A percentile compares a stretch with the other conserved stretches of the same genome.
phyloP scores from a whole-genome alignment of 2,113 vertebrate genomes.

The Mormyrus lacerda region DNA sequence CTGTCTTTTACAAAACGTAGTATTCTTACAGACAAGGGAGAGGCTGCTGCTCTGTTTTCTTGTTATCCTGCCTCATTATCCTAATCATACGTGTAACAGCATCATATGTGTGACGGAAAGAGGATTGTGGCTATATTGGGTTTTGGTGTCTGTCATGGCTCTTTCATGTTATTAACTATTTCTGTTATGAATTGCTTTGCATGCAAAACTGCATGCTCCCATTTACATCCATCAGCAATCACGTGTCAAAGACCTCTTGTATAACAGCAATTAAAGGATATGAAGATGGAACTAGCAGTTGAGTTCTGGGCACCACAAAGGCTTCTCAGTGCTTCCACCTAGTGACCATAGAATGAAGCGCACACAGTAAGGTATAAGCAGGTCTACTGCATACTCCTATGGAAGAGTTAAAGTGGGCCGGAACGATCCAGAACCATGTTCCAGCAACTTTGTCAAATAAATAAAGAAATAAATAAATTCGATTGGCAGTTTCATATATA shows the following conservation, averaged over 20 bases:
- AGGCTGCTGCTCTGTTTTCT: not conserved
- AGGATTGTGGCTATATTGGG: slow-evolving; percentile 41
- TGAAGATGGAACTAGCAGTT: slow-evolving; percentile 32
- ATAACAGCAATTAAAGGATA: slow-evolving; percentile 42
- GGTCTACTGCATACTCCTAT: not conserved
- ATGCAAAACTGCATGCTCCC: slow-evolving; percentile 41
- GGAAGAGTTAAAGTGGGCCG: not conserved
- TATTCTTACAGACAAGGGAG: not conserved
- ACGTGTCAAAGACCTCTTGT: slow-evolving; percentile 39
- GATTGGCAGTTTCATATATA: not conserved
- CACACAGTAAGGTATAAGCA: slow-evolving; percentile 19
- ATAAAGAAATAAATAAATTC: not conserved
- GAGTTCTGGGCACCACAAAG: not conserved
- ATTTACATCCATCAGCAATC: slow-evolving; percentile 39
- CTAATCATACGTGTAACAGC: slow-evolving; percentile 19
- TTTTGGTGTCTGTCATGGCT: slow-evolving; percentile 28
- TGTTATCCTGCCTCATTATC: slow-evolving; percentile 21
- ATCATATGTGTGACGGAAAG: slow-evolving; percentile 27
- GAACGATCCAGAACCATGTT: not conserved
- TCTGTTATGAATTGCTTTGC: slow-evolving; percentile 43
- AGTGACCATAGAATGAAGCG: slow-evolving; percentile 33
- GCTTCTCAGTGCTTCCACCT: slow-evolving; percentile 50
- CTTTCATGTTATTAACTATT: slow-evolving; percentile 32
- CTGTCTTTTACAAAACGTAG: not conserved
- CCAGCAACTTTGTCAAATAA: not conserved